Evolutionary conservation across 2,797 vertebrate species (phyloP), one percentile per base, ranked within the genome.

Genomic region (Ctenopoma multispine): DNA sequence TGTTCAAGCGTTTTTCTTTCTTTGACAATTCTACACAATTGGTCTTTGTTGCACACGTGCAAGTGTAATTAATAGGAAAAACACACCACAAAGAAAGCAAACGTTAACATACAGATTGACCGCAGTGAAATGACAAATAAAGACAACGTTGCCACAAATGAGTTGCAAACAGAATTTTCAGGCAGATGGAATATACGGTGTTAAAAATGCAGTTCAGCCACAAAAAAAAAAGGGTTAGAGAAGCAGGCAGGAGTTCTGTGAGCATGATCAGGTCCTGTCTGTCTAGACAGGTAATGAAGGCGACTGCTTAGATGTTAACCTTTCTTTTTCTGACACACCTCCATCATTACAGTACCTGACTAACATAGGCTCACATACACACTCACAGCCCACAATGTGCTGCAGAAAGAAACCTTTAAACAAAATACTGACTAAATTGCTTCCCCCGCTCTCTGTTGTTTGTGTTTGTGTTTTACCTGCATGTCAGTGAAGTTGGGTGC

Each of bases 21-120:
- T 99, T 99, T 97, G 96, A 96, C 94, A 99, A 95, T 96, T 99
- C 97, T 96, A 99, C 95, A 94, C 96, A 99, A 95, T 97, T 99
- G 96, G 95, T 96, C 98, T 99, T 96, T 84, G 92, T 95, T 91
- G 89, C 89, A 96, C 89, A 95, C 91, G 92, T 91, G 88, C 72
- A 87, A 78, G 59, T 57, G 91, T 73, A 91, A 62, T 94, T 93
- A 93, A 85, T 92, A 74, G 80, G 78, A 92, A 84, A 92, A 89
- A 84, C 81, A 79, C 56, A 69, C 69, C 56, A 86, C 74, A 81
- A 59, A 69, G 9, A 75, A 85, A 78, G 56, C 80, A 82, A 60
- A 80, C 29, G 49, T 69, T 58, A 62, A 64, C 55, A 80, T 67
- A 79, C 40, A 80, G 54, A 78, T 38, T 57, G 40, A 59, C 34